Evolutionary conservation across 2,113 vertebrate genomes (phyloP).

Genomic region (Leptobrachium leishanense): DNA sequence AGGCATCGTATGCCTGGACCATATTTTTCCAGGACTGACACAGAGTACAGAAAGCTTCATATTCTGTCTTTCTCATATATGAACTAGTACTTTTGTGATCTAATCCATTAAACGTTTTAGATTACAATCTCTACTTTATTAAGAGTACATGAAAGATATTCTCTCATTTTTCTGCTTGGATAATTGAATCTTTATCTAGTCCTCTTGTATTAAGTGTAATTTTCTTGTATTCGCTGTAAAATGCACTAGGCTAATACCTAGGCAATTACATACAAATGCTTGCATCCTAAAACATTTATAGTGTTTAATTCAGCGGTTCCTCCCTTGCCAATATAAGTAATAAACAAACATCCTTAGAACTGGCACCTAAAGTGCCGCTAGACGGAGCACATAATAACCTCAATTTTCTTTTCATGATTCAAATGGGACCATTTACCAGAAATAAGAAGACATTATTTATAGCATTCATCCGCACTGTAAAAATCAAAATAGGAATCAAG

Average conservation of each 20-base stretch:
- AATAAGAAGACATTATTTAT: slow-evolving; percentile 49
- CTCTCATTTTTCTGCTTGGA: slow-evolving; percentile 1
- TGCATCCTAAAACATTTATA: slow-evolving; percentile 43
- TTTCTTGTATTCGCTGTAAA: slow-evolving; percentile 37
- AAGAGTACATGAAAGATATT: slow-evolving; percentile 17
- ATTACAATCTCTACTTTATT: slow-evolving; percentile 1
- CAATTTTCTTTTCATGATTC: slow-evolving; percentile 47
- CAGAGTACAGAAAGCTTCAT: too few species aligned
- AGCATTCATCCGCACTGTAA: slow-evolving; percentile 39
- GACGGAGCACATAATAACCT: slow-evolving; percentile 47
- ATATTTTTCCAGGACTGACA: too few species aligned
- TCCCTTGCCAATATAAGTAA: slow-evolving; percentile 43
- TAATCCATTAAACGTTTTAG: background rate
- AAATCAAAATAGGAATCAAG: slow-evolving; percentile 47
- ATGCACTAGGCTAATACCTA: slow-evolving; percentile 41
- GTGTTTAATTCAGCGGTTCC: slow-evolving; percentile 44
- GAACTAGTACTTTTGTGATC: background rate
- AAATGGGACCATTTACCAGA: slow-evolving; percentile 42
- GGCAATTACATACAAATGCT: slow-evolving; percentile 34
- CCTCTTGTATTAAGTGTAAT: slow-evolving; percentile 33
- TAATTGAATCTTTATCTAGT: slow-evolving; percentile 33
- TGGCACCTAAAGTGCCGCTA: slow-evolving; percentile 45
- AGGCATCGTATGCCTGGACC: too few species aligned
- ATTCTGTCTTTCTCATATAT: too few species aligned
- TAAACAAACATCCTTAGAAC: slow-evolving; percentile 47